These are phyloP conservation scores for Pseudomyrmex sp. DNA, from an alignment of 1,140 invertebrate genomes.

Conservation along the genomic window DNA sequence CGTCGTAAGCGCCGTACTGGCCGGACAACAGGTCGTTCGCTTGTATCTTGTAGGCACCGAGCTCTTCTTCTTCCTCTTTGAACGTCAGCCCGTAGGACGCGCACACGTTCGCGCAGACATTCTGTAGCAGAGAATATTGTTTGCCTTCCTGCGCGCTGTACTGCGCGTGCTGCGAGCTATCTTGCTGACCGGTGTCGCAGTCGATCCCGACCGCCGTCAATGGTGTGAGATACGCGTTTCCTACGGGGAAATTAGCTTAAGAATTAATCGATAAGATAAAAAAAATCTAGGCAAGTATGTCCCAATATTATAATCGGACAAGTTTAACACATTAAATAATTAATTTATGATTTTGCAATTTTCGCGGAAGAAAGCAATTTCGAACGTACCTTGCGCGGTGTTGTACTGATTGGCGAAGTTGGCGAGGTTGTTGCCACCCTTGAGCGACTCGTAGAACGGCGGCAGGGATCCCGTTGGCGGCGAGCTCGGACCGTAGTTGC, in stretches of 20 bases:
- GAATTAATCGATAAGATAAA: constrained; percentile 20
- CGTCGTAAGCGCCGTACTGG: constrained; percentile 89
- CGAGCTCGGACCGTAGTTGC: constrained; percentile 93
- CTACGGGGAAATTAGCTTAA: constrained; percentile 32
- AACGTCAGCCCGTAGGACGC: constrained; percentile 91
- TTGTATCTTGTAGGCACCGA: constrained; percentile 90
- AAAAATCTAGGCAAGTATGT: background rate
- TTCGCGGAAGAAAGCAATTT: background rate
- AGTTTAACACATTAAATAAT: no score
- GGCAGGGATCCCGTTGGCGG: constrained; percentile 93
- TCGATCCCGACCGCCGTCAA: constrained; percentile 89
- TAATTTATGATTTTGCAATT: no score
- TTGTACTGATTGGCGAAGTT: constrained; percentile 88
- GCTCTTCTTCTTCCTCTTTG: constrained; percentile 92
- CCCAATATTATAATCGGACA: no score
- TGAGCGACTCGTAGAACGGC: constrained; percentile 94
- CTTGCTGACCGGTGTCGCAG: constrained; percentile 90
- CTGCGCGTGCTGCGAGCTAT: constrained; percentile 83
- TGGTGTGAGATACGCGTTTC: constrained; percentile 86
- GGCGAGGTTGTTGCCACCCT: constrained; percentile 87
- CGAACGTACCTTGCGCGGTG: constrained; percentile 73
- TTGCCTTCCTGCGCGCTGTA: constrained; percentile 87
- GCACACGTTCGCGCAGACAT: constrained; percentile 88
- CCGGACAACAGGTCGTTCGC: constrained; percentile 86
- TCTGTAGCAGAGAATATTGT: constrained; percentile 92